These are phyloP conservation scores for Drosophila neotestacea DNA, from an alignment of 2,888 invertebrate genomes.

Conservation along the genomic window DNA sequence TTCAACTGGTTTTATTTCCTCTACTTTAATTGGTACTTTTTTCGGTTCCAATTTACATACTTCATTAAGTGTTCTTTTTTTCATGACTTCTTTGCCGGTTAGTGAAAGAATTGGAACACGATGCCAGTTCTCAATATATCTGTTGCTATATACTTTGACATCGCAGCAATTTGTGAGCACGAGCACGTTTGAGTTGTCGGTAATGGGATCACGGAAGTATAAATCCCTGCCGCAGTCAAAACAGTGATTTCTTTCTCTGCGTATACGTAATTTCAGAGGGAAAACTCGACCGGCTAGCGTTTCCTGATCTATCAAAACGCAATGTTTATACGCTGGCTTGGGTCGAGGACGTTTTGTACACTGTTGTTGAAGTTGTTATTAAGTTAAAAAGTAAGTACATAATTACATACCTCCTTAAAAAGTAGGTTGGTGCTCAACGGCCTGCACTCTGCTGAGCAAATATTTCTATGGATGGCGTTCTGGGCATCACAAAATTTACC, in stretches of 20 bases:
- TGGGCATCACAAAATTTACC: conserved; percentile 51
- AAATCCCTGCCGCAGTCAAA: conserved; percentile 42
- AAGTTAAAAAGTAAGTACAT: background rate
- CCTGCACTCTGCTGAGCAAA: conserved; percentile 49
- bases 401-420: conserved; percentile 51
- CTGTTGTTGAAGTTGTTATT: conserved; percentile 19
- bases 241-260: conserved; percentile 46
- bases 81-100: conserved; percentile 34
- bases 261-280: conserved; percentile 60
- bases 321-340: conserved; percentile 60
- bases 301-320: conserved; percentile 45
- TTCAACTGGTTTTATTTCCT: background rate
- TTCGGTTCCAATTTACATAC: conserved; percentile 43
- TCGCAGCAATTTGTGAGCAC: conserved; percentile 60
- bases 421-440: conserved; percentile 56
- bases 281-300: conserved; percentile 58
- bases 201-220: conserved; percentile 49
- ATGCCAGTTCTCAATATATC: conserved; percentile 62
- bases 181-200: conserved; percentile 54
- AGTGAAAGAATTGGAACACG: conserved; percentile 54
- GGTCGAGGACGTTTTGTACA: conserved; percentile 45
- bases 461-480: conserved; percentile 25
- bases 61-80: conserved; percentile 42
- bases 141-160: conserved; percentile 54
- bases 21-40: conserved; percentile 7